phyloP scores from a whole-genome alignment of 1,140 invertebrate species.

The Anadara kagoshimensis region DNA sequence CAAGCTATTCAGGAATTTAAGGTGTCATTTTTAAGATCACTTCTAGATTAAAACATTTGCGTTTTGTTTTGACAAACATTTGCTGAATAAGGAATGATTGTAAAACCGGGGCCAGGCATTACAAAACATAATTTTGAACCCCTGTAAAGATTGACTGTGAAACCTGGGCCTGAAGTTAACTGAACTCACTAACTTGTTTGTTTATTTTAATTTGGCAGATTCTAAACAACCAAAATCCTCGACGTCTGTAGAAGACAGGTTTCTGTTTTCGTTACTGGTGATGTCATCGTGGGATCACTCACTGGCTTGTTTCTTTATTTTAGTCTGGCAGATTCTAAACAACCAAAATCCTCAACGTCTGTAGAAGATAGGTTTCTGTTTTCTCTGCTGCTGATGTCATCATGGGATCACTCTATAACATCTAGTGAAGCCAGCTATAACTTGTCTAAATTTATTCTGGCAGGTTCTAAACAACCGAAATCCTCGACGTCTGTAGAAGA shows the following conservation, averaged over 20 bases:
- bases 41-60: too few relatives aligned
- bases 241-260: constrained; percentile 21
- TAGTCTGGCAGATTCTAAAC: constrained; percentile 39
- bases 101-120: too few relatives aligned
- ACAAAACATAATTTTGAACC: too few relatives aligned
- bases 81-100: too few relatives aligned
- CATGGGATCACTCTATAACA: constrained; percentile 57
- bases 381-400: constrained; percentile 47
- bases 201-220: constrained; percentile 36
- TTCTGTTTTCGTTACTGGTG: constrained; percentile 46
- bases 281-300: constrained; percentile 30
- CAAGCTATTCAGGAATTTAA: too few relatives aligned
- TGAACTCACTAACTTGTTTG: too few relatives aligned
- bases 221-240: constrained; percentile 19
- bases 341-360: constrained; percentile 15
- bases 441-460: constrained; percentile 46
- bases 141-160: too few relatives aligned
- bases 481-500: constrained; percentile 16
- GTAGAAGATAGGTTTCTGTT: constrained; percentile 39
- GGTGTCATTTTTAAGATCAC: too few relatives aligned
- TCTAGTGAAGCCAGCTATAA: constrained; percentile 46
- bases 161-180: too few relatives aligned
- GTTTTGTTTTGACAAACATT: too few relatives aligned
- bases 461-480: constrained; percentile 7
- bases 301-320: neutral